Evolutionary conservation across 2,113 vertebrate species (phyloP), one percentile per base, ranked within the genome.

Genomic region (Euleptes europaea): DNA sequence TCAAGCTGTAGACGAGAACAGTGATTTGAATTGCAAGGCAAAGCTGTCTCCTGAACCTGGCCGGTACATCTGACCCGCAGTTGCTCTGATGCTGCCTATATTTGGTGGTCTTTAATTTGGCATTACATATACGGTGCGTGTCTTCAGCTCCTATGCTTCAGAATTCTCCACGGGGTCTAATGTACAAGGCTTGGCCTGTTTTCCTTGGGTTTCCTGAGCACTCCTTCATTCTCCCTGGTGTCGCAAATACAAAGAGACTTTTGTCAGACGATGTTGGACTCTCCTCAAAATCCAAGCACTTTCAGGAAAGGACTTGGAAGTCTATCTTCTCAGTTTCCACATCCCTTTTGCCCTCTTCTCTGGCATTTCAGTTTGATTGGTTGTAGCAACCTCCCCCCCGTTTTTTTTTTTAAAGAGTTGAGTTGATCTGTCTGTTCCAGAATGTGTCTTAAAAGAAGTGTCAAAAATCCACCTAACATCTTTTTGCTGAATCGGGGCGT

Each of bases 261-360:
- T 96, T 96, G 95, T 97, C 95, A 95, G 92, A 82, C 88, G 4
- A 86, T 89, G 89, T 70, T 96, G 95, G 94, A 94, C 94, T 95
- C 92, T 92, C 89, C 94, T 95, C 92, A 94, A 93, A 95, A 95
- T 95, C 94, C 94, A 94, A 93, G 95, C 94, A 94, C 92, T 95
- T 95, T 96, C 95, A 96, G 95, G 94, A 96, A 96, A 95, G 94
- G 94, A 92, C 94, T 94, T 95, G 92, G 92, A 95, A 95, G 94
- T 94, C 94, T 95, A 83, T 95, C 95, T 96, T 95, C 95, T 96
- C 95, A 90, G 88, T 95, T 96, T 96, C 95, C 93, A 94, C 87
- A 95, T 91, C 91, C 93, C 91, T 94, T 23, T 92, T 96, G 93
- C 93, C 94, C 93, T 95, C 94, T 91, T 81, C 66, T 93, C 92